Percentiles rank a stretch among this genome's conserved stretches.
phyloP scores from a whole-genome alignment of 1,140 invertebrate species.

The Zaprionus nigranus region DNA sequence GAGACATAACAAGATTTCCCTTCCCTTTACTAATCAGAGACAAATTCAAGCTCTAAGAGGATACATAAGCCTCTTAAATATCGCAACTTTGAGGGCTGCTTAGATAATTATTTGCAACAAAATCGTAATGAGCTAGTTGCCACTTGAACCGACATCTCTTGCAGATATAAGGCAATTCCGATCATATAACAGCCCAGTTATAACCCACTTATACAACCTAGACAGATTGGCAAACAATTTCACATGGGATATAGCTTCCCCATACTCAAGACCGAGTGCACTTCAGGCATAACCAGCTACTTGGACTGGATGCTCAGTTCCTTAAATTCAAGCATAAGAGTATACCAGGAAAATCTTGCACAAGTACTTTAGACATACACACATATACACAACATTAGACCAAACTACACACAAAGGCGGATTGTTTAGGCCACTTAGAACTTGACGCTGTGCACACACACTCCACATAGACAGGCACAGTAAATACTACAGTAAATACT shows the following conservation, averaged over 20 bases:
- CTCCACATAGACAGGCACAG: conserved; percentile 3
- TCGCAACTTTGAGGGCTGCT: conserved; percentile 11
- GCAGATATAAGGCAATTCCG: neutral
- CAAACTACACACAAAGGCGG: conserved; percentile 16
- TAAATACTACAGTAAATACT: conserved; percentile 34
- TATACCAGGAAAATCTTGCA: conserved; percentile 11
- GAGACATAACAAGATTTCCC: conserved; percentile 2
- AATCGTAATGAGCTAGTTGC: conserved; percentile 4
- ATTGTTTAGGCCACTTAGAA: conserved; percentile 43
- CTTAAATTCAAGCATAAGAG: conserved; percentile 18
- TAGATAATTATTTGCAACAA: conserved; percentile 10
- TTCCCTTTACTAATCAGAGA: conserved; percentile 21
- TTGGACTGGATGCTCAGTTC: conserved; percentile 22
- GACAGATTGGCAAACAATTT: conserved; percentile 10
- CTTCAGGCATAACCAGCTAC: conserved; percentile 13
- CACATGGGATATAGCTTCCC: conserved; percentile 8
- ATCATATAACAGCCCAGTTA: conserved; percentile 13
- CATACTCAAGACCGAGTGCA: conserved; percentile 27
- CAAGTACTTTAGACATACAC: conserved; percentile 7
- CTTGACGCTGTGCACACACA: conserved; percentile 31
- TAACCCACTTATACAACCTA: neutral
- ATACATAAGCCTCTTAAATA: conserved; percentile 1
- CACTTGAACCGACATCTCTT: neutral
- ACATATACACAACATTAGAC: conserved; percentile 32
- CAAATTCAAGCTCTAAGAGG: conserved; percentile 2